A percentile compares a stretch with the other conserved stretches of the same genome.
These are phyloP conservation scores for Malacoctenus gilli DNA, from an alignment of 2,797 vertebrate species.

Conservation along the genomic window DNA sequence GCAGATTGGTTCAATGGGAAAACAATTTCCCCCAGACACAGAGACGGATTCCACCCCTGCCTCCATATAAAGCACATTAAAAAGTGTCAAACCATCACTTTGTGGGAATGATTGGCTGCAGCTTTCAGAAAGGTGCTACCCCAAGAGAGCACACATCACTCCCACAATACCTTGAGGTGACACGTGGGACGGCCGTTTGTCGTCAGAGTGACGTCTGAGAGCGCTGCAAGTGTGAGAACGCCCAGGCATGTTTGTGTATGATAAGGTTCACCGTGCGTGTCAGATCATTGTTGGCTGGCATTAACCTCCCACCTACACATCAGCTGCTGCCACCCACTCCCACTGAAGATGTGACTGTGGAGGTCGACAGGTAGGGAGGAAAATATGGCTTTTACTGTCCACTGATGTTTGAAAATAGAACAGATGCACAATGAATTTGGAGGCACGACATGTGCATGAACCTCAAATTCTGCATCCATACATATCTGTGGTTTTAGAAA, in stretches of 20 bases:
- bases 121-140: conserved; percentile 35
- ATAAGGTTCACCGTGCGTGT: conserved; percentile 67
- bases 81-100: conserved; percentile 12
- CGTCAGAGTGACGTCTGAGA: conserved; percentile 62
- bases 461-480: too few species aligned
- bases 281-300: conserved; percentile 53
- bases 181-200: conserved; percentile 46
- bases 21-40: background rate
- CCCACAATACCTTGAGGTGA: conserved; percentile 46
- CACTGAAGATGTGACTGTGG: conserved; percentile 29
- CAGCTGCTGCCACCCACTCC: conserved; percentile 42
- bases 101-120: conserved; percentile 10
- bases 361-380: background rate
- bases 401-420: too few species aligned
- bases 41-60: conserved; percentile 1
- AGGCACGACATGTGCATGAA: too few species aligned
- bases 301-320: conserved; percentile 40
- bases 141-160: conserved; percentile 62
- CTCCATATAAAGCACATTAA: conserved; percentile 19
- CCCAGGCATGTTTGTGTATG: conserved; percentile 58
- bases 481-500: too few species aligned
- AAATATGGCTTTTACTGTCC: too few species aligned
- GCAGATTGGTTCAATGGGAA: background rate
- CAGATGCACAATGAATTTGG: too few species aligned
- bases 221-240: conserved; percentile 26